phyloP scores from a whole-genome alignment of 2,113 vertebrate species.

The Rhinogobius similis region DNA sequence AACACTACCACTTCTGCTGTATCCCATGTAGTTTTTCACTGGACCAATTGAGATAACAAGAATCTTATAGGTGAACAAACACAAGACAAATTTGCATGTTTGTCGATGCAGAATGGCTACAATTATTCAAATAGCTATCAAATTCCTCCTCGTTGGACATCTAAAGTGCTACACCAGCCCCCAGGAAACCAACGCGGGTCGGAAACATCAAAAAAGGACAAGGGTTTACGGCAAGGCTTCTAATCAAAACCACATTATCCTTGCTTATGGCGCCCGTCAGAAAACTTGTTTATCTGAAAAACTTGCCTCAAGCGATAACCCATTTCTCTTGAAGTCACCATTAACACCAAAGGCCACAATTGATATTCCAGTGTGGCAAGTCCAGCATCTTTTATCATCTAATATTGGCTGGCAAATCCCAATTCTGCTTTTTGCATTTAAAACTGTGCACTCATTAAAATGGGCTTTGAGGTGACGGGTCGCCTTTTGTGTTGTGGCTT shows the following conservation, averaged over 20 bases:
- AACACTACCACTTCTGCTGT: too few species aligned
- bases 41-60: too few species aligned
- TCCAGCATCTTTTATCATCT: background rate
- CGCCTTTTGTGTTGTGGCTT: background rate
- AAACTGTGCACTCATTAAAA: background rate
- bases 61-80: too few species aligned
- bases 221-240: constrained; percentile 54
- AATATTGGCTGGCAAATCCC: background rate
- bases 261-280: constrained; percentile 43
- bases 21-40: too few species aligned
- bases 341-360: constrained; percentile 1
- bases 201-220: constrained; percentile 54
- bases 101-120: too few species aligned
- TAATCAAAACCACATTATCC: constrained; percentile 51
- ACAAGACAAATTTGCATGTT: too few species aligned
- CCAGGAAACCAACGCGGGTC: constrained; percentile 20
- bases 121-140: too few species aligned
- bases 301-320: constrained; percentile 17
- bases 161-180: background rate
- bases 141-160: background rate
- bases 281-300: constrained; percentile 40
- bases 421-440: background rate
- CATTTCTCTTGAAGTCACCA: constrained; percentile 11
- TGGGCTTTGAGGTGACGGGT: background rate
- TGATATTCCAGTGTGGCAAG: background rate